phyloP scores from a whole-genome alignment of 92 coral and sea anemone genomes.

The Parazoanthus swiftii region DNA sequence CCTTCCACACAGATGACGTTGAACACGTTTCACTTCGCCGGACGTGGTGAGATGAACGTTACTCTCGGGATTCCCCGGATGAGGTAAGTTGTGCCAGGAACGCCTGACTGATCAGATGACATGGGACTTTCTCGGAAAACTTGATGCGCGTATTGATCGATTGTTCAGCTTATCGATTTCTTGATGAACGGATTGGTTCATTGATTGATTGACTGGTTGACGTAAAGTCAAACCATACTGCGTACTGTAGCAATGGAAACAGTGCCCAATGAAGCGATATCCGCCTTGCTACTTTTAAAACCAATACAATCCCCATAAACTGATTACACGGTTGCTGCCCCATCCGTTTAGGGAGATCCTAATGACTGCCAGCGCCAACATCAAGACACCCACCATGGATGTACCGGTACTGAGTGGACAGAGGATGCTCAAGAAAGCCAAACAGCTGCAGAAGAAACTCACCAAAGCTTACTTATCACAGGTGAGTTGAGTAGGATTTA shows the following conservation, averaged over 20 bases:
- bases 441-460: slow-evolving; percentile 70
- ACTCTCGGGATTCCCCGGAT: slow-evolving; percentile 95
- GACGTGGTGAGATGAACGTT: slow-evolving; percentile 98
- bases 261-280: no score
- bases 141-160: no score
- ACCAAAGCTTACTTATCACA: slow-evolving; percentile 78
- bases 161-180: no score
- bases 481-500: slow-evolving; percentile 44
- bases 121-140: background rate
- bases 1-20: slow-evolving; percentile 99
- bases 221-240: no score
- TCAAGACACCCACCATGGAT: slow-evolving; percentile 98
- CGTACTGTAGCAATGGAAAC: no score
- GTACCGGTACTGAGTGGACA: slow-evolving; percentile 79
- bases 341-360: slow-evolving; percentile 74
- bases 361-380: slow-evolving; percentile 95
- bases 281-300: no score
- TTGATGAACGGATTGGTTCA: no score
- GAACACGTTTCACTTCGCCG: slow-evolving; percentile 98
- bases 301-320: no score
- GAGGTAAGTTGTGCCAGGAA: slow-evolving; percentile 59
- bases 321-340: background rate
- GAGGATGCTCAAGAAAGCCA: slow-evolving; percentile 80
- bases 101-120: background rate
- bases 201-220: no score